These are phyloP conservation scores for Dendronephthya gigantea DNA, from an alignment of 64 coral and sea anemone species.

Conservation along the genomic window DNA sequence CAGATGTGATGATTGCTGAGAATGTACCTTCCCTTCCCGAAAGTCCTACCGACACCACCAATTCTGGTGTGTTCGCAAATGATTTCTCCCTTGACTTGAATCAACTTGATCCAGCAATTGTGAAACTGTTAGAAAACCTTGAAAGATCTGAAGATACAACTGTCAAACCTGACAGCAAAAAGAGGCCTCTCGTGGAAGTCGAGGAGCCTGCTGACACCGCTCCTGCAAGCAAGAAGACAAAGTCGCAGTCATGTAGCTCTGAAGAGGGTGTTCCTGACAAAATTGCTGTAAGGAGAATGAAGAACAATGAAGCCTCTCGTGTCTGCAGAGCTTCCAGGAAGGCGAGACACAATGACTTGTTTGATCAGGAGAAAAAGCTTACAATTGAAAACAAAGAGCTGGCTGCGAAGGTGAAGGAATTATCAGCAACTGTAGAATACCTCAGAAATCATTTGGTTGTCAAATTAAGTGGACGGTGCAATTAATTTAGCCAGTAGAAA, in stretches of 20 bases:
- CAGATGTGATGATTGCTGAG: not conserved
- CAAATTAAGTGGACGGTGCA: constrained; percentile 37
- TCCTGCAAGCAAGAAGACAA: not conserved
- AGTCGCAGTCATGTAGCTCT: not conserved
- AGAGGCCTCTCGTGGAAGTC: not conserved
- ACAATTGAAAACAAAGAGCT: constrained; percentile 51
- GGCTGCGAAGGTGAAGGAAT: constrained; percentile 42
- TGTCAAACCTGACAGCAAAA: not conserved
- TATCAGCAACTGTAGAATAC: constrained; percentile 45
- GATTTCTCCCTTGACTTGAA: not conserved
- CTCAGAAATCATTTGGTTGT: constrained; percentile 55
- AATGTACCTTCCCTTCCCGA: not conserved
- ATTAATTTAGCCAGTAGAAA: not conserved
- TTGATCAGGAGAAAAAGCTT: constrained; percentile 55
- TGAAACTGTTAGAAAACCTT: not conserved
- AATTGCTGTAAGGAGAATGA: constrained; percentile 52
- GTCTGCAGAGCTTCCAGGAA: constrained; percentile 62
- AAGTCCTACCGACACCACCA: not conserved
- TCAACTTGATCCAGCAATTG: not conserved
- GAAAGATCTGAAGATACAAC: not conserved
- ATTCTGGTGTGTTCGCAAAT: not conserved
- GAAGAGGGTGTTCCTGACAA: constrained; percentile 33
- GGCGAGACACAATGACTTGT: constrained; percentile 50
- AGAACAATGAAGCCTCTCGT: constrained; percentile 85
- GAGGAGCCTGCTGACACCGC: not conserved